Base-by-base conservation (phyloP, 2,113 vertebrate genomes). In the Desmodus rotundus region DNA sequence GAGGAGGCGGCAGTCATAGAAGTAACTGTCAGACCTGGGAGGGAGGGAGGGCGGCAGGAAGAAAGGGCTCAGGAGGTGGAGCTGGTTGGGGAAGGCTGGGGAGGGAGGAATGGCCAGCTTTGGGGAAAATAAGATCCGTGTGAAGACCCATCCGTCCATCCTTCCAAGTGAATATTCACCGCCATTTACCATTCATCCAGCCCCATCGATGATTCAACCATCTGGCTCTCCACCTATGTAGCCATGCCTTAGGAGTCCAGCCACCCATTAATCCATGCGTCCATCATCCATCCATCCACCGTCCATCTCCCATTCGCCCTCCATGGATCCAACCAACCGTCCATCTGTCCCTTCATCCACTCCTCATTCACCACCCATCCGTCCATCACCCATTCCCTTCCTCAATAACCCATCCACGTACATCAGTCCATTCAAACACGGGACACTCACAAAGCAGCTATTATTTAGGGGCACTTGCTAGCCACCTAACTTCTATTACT, bases 11-110 rank as follows among this genome's bases (percentile, higher is more conserved):
- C 98, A 99, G 83, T 99, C 99, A 94, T 99, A 89, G 1, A 99
- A 98, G 96, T 99, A 99, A 99, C 99, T 99, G 91, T 99, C 99
- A 14, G 99, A 99, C 98, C 99, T 99, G 98, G 77, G 74, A 43
- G 83, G 94, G 74, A 43, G 84, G 95, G 1, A 93, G 56, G 0
- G 0, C 38, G 67, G 41, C 24, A 28, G 41, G 80, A 6, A 77
- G 41, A 38, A 70, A 19, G 72, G n/a, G 31, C n/a, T 96, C 82
- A 93, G 89, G 43, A 83, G 80, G 41, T 24, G 36, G 5, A 77
- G 61, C 1, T 47, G 70, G 20, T 20, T 19, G 47, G 36, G 56
- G 73, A 36, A 78, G 61, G 28, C 7, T 16, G n/a, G 7, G 8
- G 26, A 31, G 14, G 38, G 24, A 31, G 22, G 20, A 10, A 31